phyloP scores from a whole-genome alignment of 2,888 invertebrate species.

The Eupithecia inturbata region DNA sequence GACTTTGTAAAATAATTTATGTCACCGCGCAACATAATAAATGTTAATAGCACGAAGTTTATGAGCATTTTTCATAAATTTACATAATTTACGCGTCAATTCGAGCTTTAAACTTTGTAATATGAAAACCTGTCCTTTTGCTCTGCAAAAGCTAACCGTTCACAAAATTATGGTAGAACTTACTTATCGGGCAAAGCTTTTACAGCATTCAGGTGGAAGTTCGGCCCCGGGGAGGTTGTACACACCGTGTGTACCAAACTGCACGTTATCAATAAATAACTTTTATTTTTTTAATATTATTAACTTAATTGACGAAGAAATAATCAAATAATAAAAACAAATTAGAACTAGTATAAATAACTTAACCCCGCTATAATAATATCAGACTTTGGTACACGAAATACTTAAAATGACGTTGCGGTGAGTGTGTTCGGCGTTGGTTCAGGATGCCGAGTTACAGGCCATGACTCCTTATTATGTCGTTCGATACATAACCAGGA shows the following conservation, averaged over 20 bases:
- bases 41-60: not conserved
- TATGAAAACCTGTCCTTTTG: constrained; percentile 1
- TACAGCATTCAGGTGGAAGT: constrained; percentile 13
- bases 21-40: not conserved
- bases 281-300: too few species aligned
- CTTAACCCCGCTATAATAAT: not conserved
- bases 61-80: not conserved
- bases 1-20: not conserved
- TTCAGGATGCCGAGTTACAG: not conserved
- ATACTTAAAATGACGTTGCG: too few species aligned
- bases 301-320: too few species aligned
- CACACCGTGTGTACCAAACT: not conserved
- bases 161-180: not conserved
- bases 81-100: constrained; percentile 4
- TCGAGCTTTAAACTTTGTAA: not conserved
- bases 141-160: not conserved
- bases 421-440: not conserved
- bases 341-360: too few species aligned
- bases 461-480: too few species aligned
- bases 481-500: too few species aligned
- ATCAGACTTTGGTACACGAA: not conserved
- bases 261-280: not conserved
- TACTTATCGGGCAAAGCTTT: constrained; percentile 5
- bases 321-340: too few species aligned
- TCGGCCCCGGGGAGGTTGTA: not conserved